Conservation (phyloP, 1,140 invertebrate species). For the Catajapyx aquilonaris region DNA sequence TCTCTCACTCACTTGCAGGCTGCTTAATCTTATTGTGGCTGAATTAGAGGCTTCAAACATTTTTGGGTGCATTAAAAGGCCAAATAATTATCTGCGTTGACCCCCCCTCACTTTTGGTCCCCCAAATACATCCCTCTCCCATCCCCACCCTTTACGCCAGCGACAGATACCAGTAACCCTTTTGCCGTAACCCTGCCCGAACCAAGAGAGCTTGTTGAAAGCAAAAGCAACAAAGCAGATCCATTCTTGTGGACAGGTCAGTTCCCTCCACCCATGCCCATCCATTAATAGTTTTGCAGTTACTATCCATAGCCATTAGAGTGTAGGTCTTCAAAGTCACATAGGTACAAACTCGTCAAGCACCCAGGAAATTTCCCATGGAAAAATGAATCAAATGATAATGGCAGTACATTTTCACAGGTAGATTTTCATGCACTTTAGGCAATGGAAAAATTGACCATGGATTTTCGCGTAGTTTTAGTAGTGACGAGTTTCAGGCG, state of each 20-base stretch:
- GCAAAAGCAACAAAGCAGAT: slow-evolving; percentile 8
- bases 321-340: slow-evolving; percentile 3
- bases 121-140: not conserved
- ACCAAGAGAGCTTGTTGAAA: slow-evolving; percentile 4
- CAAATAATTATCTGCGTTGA: not conserved
- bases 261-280: not conserved
- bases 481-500: no score
- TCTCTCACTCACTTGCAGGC: no score
- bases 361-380: slow-evolving; percentile 5
- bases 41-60: no score
- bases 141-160: not conserved
- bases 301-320: slow-evolving; percentile 4
- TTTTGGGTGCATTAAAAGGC: slow-evolving; percentile 9
- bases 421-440: slow-evolving; percentile 5
- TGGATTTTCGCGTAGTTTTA: no score
- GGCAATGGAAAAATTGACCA: slow-evolving; percentile 7
- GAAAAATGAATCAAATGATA: slow-evolving; percentile 5
- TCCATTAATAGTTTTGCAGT: not conserved
- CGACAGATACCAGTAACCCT: slow-evolving; percentile 3
- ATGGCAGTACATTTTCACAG: slow-evolving; percentile 4
- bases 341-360: slow-evolving; percentile 2
- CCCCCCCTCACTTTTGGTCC: not conserved
- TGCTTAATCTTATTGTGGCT: no score
- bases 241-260: slow-evolving; percentile 7
- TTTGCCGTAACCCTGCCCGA: slow-evolving; percentile 7